These are phyloP conservation scores for Theocolax elegans DNA, from an alignment of 1,140 invertebrate genomes.

Conservation along the genomic window DNA sequence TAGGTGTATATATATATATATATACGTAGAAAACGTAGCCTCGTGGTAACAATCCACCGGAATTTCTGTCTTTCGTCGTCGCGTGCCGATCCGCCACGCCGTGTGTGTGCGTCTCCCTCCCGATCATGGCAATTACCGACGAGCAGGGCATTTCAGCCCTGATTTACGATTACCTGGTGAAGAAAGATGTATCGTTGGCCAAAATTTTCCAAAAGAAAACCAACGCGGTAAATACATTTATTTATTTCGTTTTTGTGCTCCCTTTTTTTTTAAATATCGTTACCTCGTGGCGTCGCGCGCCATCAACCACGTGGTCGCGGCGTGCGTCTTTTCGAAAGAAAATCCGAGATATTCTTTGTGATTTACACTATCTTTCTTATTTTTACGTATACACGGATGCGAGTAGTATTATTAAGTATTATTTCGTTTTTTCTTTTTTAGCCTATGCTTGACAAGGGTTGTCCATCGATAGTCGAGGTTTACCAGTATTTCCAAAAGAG, in stretches of 20 bases:
- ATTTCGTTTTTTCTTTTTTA: conserved; percentile 52
- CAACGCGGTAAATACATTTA: conserved; percentile 68
- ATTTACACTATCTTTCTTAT: too few species aligned
- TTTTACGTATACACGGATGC: too few species aligned
- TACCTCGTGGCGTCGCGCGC: too few species aligned
- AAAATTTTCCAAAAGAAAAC: conserved; percentile 72
- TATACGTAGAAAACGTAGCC: too few species aligned
- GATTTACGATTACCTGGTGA: conserved; percentile 70
- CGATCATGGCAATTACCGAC: conserved; percentile 53
- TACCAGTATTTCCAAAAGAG: conserved; percentile 66
- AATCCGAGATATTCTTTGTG: too few species aligned
- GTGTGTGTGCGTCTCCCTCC: conserved; percentile 29
- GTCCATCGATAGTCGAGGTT: conserved; percentile 67
- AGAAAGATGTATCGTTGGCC: conserved; percentile 70
- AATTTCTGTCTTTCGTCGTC: too few species aligned
- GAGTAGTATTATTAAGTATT: too few species aligned
- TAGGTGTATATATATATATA: too few species aligned
- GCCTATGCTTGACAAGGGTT: conserved; percentile 66
- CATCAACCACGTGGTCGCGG: too few species aligned
- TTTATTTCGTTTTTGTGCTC: not conserved
- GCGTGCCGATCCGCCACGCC: not conserved
- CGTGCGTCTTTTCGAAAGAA: too few species aligned
- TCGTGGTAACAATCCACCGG: too few species aligned
- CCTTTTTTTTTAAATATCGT: too few species aligned
- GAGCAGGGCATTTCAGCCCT: conserved; percentile 61